phyloP scores from a whole-genome alignment of 1,140 invertebrate species.

The Caenorhabditis briggsae region DNA sequence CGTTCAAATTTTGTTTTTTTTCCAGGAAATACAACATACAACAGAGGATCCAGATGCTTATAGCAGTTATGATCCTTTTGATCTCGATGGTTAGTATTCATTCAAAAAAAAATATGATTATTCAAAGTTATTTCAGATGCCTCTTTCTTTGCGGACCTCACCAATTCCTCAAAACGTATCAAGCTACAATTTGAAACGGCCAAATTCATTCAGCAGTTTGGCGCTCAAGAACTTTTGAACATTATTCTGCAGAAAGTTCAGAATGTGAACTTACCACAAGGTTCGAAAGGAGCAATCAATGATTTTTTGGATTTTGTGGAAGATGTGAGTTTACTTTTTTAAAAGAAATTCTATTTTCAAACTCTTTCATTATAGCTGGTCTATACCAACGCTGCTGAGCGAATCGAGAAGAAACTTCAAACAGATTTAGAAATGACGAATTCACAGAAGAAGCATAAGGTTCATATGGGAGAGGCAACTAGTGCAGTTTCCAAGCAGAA shows the following conservation, averaged over 20 bases:
- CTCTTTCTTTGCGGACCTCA: slow-evolving; percentile 17
- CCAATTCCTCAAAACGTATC: slow-evolving; percentile 1
- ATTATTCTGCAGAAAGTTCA: slow-evolving; percentile 44
- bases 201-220: slow-evolving; percentile 36
- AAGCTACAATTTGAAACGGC: slow-evolving; percentile 29
- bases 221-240: slow-evolving; percentile 36
- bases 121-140: neutral
- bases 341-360: neutral
- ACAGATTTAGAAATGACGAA: neutral
- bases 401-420: slow-evolving; percentile 28
- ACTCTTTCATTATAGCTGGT: neutral
- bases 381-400: neutral
- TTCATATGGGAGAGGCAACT: slow-evolving; percentile 29
- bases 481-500: slow-evolving; percentile 7
- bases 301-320: slow-evolving; percentile 47
- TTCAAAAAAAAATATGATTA: too few species aligned
- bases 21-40: neutral
- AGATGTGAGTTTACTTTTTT: slow-evolving; percentile 6
- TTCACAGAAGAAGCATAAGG: neutral
- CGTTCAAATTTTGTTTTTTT: neutral
- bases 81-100: neutral
- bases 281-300: slow-evolving; percentile 41
- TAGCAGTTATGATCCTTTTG: slow-evolving; percentile 28
- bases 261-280: slow-evolving; percentile 29
- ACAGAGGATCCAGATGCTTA: slow-evolving; percentile 34